Percentiles rank a stretch among this genome's conserved stretches.
These are phyloP conservation scores for Rhimphoctona megacephalus DNA, from an alignment of 2,888 invertebrate species.

Conservation along the genomic window DNA sequence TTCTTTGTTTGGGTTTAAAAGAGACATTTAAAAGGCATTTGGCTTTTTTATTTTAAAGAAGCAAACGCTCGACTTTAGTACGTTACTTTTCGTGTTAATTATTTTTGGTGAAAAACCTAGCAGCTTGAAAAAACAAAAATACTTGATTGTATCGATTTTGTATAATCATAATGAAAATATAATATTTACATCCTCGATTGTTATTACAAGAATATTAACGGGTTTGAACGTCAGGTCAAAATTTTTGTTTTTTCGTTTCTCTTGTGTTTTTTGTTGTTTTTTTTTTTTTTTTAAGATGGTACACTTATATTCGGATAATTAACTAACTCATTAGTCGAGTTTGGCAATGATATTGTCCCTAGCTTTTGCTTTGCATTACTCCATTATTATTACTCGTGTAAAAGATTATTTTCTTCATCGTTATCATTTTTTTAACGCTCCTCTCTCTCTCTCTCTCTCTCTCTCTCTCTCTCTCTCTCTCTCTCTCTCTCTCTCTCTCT, in stretches of 20 bases:
- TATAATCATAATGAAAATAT: slow-evolving; percentile 21
- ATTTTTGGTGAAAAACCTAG: slow-evolving; percentile 4
- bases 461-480: neutral
- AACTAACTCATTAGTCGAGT: slow-evolving; percentile 82
- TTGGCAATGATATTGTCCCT: slow-evolving; percentile 85
- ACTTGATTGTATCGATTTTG: slow-evolving; percentile 31
- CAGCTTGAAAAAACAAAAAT: slow-evolving; percentile 23
- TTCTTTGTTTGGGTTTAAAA: slow-evolving; percentile 18
- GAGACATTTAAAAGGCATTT: neutral
- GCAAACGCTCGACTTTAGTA: neutral
- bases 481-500: neutral
- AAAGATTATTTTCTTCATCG: slow-evolving; percentile 68
- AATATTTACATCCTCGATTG: slow-evolving; percentile 61
- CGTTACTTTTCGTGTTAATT: neutral
- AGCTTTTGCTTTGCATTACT: slow-evolving; percentile 75
- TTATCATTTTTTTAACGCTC: slow-evolving; percentile 42
- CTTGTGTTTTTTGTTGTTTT: neutral
- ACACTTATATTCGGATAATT: slow-evolving; percentile 75
- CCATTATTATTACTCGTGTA: slow-evolving; percentile 71
- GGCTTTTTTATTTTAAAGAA: neutral
- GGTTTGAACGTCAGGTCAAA: slow-evolving; percentile 44
- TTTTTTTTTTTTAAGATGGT: slow-evolving; percentile 56
- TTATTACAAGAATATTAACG: slow-evolving; percentile 56
- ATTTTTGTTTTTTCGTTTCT: slow-evolving; percentile 2
- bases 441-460: slow-evolving; percentile 14